Conservation (phyloP, 2,113 vertebrate genomes). For the Myodes glareolus region DNA sequence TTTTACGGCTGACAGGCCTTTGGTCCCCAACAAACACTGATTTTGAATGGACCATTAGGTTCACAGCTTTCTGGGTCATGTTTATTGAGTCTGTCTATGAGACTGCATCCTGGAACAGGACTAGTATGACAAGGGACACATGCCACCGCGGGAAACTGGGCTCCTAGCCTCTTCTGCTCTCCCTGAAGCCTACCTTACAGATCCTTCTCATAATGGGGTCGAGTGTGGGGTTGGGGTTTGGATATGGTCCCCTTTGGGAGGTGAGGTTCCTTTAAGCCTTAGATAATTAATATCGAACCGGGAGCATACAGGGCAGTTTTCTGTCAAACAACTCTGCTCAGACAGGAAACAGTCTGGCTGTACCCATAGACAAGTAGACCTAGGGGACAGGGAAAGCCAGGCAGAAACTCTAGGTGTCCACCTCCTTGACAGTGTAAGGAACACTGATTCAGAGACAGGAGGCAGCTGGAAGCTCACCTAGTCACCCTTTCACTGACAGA, state of each 20-base stretch:
- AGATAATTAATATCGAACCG: background rate
- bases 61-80: background rate
- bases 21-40: rapidly evolving
- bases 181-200: background rate
- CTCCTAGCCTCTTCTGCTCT: background rate
- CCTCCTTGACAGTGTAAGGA: rapidly evolving
- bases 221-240: background rate
- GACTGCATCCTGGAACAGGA: background rate
- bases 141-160: background rate
- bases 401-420: background rate
- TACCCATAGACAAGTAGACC: rapidly evolving
- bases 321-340: rapidly evolving
- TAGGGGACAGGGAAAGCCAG: background rate
- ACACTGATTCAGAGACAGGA: background rate
- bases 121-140: background rate
- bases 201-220: background rate
- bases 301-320: rapidly evolving
- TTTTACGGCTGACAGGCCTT: background rate
- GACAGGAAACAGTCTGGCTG: background rate
- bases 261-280: background rate
- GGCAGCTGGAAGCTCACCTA: background rate
- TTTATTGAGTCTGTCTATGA: background rate
- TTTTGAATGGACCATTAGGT: background rate
- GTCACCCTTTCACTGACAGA: background rate
- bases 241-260: background rate